Conservation (phyloP, 2,113 vertebrate genomes). For the Anas platyrhynchos region DNA sequence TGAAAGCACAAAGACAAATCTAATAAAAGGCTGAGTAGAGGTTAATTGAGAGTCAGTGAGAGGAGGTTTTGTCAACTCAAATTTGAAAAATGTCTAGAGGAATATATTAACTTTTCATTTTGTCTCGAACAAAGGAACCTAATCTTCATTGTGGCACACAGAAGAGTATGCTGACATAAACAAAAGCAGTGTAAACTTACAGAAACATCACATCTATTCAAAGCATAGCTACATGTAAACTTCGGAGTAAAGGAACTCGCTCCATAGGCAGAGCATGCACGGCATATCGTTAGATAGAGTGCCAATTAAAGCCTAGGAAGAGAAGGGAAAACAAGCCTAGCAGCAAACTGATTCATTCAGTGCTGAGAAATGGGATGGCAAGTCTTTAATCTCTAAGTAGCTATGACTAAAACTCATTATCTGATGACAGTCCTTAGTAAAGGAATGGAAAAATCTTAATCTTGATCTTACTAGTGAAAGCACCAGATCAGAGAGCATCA, state of each 20-base stretch:
- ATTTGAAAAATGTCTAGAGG: not conserved
- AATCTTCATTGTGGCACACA: not conserved
- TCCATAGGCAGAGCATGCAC: not conserved
- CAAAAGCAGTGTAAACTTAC: not conserved
- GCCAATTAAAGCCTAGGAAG: not conserved
- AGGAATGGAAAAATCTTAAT: not conserved
- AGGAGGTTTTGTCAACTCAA: not conserved
- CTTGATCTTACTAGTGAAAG: not conserved
- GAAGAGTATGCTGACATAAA: not conserved
- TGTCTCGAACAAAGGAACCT: not conserved
- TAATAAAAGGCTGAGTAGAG: not conserved
- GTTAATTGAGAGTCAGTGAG: conserved; percentile 6
- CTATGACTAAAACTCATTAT: not conserved
- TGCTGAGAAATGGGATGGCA: not conserved
- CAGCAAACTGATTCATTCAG: not conserved
- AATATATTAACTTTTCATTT: conserved; percentile 1
- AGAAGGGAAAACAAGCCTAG: not conserved
- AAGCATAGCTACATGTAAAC: not conserved
- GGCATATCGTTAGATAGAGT: not conserved
- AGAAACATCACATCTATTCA: not conserved
- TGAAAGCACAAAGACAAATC: not conserved
- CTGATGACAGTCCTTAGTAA: not conserved
- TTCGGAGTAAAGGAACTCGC: not conserved
- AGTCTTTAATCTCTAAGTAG: not conserved
- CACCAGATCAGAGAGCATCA: not conserved